Conservation (phyloP, 2,113 vertebrate genomes). For the Psettodes erumei region DNA sequence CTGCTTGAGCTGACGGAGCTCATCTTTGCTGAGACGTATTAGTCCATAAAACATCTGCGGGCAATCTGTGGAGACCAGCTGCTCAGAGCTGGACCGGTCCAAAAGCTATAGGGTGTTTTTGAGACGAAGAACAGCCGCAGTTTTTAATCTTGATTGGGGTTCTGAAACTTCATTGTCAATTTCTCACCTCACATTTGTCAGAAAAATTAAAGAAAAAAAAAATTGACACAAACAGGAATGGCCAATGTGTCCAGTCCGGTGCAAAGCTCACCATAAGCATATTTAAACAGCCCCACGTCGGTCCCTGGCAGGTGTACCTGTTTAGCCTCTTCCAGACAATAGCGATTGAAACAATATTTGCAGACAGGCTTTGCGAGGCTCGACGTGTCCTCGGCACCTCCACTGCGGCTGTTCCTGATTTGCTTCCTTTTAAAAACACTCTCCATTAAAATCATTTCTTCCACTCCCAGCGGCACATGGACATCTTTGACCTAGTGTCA, state of each 20-base stretch:
- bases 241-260: background rate
- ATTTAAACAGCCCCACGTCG: background rate
- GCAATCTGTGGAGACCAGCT: background rate
- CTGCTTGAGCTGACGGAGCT: background rate
- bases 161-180: background rate
- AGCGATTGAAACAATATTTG: background rate
- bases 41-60: background rate
- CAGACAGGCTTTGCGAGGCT: conserved; percentile 4
- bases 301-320: background rate
- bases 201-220: background rate
- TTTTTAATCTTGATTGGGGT: background rate
- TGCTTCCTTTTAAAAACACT: conserved; percentile 5
- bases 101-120: background rate
- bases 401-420: background rate
- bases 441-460: conserved; percentile 57
- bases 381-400: background rate
- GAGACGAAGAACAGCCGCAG: background rate
- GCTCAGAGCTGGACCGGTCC: background rate
- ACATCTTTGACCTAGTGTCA: conserved; percentile 87
- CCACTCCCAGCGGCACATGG: conserved; percentile 79
- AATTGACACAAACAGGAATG: background rate
- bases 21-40: background rate
- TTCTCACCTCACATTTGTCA: background rate
- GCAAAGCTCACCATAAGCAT: background rate
- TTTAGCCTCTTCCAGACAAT: background rate